Evolutionary conservation across 2,113 vertebrate genomes (phyloP), one percentile per base, ranked within the genome.

Genomic region (Poecile atricapillus): DNA sequence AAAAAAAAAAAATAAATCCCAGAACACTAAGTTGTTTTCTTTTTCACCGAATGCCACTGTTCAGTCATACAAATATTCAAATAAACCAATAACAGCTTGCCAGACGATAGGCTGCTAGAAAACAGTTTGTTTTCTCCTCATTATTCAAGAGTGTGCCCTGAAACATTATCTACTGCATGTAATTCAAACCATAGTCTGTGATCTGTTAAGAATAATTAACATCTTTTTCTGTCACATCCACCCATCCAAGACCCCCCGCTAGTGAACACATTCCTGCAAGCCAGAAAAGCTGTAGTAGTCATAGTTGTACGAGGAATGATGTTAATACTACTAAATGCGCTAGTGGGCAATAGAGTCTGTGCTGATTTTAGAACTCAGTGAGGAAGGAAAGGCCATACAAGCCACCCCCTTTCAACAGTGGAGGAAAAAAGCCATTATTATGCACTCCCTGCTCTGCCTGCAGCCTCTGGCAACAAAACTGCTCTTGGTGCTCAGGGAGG

Each of bases 401-500:
- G 19, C 59, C n/a, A 49, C 5, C 9, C 41, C 18, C 28, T 47
- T 65, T 64, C 19, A 19, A 64, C 15, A n/a, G 18, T 8, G 24
- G 43, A 64, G 28, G 23, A 39, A 55, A 83, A 74, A 74, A 23
- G 46, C 15, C 39, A 39, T 39, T 19, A 33, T 27, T 33, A 33
- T 64, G 37, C 17, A 10, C 21, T 17, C 11, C 27, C 23, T 15
- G 55, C 53, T 35, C 22, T 11, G 11, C 23, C 58, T n/a, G 15
- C 43, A 74, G 24, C 17, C 28, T 30, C 31, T 41, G 31, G 24
- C 69, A 47, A 37, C 41, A 47, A 39, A 67, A 56, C 16, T 41
- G 31, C 31, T 41, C 2, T 3, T 56, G 7, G 4, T 4, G 1
- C 24, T 30, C 33, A 33, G 3, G 5, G 43, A 22, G 47, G 20